Evolutionary conservation across 2,888 invertebrate species (phyloP), one percentile per base, ranked within the genome.

Genomic region (Thumatha senex): DNA sequence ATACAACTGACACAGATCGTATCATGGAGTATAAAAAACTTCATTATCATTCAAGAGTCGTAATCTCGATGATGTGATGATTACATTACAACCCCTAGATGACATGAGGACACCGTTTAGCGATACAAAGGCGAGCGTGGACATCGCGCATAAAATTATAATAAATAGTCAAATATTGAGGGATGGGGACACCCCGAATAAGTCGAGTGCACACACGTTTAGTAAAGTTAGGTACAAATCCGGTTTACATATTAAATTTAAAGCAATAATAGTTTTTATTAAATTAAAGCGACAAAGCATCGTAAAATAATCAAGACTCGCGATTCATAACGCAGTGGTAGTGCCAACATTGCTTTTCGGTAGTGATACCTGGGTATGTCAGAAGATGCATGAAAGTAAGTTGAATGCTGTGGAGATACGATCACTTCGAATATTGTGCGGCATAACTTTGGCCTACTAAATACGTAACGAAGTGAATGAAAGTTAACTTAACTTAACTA

Each of bases 91-190:
- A 76, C 87, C 85, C 75, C 75, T 61, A 74, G 39, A 78, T 78
- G 80, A 81, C 83, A 79, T 79, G 81, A 85, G 84, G 76, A 82
- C 82, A 79, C 76, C 86, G 86, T 89, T 90, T 90, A 90, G 76
- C 73, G 73, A 74, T 10, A 89, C 88, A 90, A 90, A 80, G 79
- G 85, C 74, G 66, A 77, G 76, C 72, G 72, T 76, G 80, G 85
- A 79, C 84, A 81, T 80, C 80, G 88, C 82, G 89, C 85, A 90
- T 90, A 89, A 89, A 88, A 90, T 90, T 89, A 90, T 88, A 88
- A 90, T 90, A 90, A 89, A 90, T 87, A 87, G 52, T 82, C 76
- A 63, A 47, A 47, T 46, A 42, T 14, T 56, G 57, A 74, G 80
- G 72, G 61, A 78, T 72, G 38, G 63, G 82, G 82, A 77, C 81